Conservation (phyloP, 2,797 vertebrate species). For the Glossophaga mutica region DNA sequence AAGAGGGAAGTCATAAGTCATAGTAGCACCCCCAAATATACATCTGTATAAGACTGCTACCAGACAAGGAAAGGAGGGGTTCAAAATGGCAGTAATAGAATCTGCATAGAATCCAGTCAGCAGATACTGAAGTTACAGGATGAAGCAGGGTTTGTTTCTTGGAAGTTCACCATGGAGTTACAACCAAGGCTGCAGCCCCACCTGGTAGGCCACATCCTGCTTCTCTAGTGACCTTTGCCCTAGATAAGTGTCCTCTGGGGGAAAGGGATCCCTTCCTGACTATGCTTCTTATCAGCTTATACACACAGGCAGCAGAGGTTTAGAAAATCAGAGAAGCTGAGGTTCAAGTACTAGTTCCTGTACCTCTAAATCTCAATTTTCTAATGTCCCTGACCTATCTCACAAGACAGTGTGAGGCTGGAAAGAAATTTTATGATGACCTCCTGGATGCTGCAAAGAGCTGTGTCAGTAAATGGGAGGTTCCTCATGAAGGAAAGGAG, state of each 20-base stretch:
- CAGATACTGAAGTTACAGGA: background rate
- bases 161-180: background rate
- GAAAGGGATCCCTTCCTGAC: background rate
- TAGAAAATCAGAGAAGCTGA: background rate
- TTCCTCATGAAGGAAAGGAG: background rate
- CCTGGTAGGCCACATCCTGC: slow-evolving; percentile 4
- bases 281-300: background rate
- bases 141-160: background rate
- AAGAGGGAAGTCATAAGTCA: background rate
- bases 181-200: background rate
- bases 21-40: background rate
- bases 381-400: background rate
- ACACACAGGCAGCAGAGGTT: background rate
- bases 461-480: background rate
- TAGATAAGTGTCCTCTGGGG: background rate
- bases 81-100: background rate
- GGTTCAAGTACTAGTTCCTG: background rate
- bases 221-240: slow-evolving; percentile 16
- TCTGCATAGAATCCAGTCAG: background rate
- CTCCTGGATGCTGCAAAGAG: background rate
- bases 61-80: background rate
- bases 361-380: background rate
- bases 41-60: background rate
- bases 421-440: background rate
- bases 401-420: background rate